Base-by-base conservation (phyloP, 2,113 vertebrate species). In the Anseranas semipalmata region DNA sequence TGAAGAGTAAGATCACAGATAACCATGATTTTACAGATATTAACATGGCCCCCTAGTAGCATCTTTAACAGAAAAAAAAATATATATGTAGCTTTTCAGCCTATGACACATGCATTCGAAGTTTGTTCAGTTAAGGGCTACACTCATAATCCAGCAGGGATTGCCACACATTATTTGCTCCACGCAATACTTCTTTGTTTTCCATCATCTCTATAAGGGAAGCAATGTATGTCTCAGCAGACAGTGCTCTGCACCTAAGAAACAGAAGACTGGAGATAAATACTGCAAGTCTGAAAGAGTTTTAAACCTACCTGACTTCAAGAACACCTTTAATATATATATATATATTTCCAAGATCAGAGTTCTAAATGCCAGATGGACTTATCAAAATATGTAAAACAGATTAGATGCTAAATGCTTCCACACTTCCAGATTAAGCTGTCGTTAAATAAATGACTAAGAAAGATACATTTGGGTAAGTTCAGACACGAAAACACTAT, bases 1-100 rank as follows among this genome's bases (percentile, higher is more conserved):
- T 83, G 92, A 96, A 85, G 73, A 92, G 79, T 82, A 74, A 93
- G 72, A 60, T 74, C 92, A 79, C 78, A 91, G 72, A 89, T 81
- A 96, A 71, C 58, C 46, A 21, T 33, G 25, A 63, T 56, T 83
- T 70, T 52, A 76, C 22, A 84, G 48, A 25, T 72, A 45, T 52
- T 74, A 86, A 43, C n/a, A 46, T 0, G 1, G 33, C 43, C 8
- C 17, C 30, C 50, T 28, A 25, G 55, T 48, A 83, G 37, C 13
- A 68, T 8, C 27, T 77, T 71, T 22, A 83, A 32, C 0, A 46
- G 18, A 59, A 12, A 72, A 82, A 91, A 83, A 24, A 25, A 50
- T 50, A 52, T 4, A 8, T 16, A 30, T 58, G 58, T n/a, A 58
- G 21, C 21, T 74, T 58, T 45, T 45, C 53, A 75, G 41, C 32